phyloP scores from a whole-genome alignment of 2,797 vertebrate genomes.

The Enteromius paludinosus region DNA sequence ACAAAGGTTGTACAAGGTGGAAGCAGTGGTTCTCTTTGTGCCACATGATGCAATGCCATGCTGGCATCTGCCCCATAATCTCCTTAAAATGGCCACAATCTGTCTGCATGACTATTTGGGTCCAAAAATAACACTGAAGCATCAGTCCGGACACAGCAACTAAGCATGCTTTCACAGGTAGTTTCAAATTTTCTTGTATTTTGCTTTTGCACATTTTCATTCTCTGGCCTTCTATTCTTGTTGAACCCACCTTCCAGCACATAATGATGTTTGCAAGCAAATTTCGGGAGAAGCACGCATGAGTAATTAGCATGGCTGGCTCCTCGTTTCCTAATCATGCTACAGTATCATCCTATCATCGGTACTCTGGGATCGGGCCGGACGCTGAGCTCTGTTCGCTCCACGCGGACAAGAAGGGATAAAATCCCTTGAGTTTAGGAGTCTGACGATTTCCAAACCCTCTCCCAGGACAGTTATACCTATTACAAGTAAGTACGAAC shows the following conservation, averaged over 20 bases:
- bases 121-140: conserved; percentile 56
- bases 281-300: too few species aligned
- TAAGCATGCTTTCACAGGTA: background rate
- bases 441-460: too few species aligned
- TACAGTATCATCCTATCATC: too few species aligned
- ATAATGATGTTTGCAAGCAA: background rate
- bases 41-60: conserved; percentile 59
- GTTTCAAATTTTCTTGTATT: background rate
- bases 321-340: too few species aligned
- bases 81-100: conserved; percentile 74
- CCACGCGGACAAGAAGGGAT: too few species aligned
- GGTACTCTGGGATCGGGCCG: too few species aligned
- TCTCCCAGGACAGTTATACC: too few species aligned
- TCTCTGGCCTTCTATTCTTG: background rate
- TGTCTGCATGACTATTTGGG: conserved; percentile 61
- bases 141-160: conserved; percentile 25
- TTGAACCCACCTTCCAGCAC: background rate
- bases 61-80: conserved; percentile 73
- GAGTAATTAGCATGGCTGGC: too few species aligned
- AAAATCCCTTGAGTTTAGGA: too few species aligned
- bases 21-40: conserved; percentile 56
- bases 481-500: too few species aligned
- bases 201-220: background rate
- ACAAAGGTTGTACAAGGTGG: conserved; percentile 13
- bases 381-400: too few species aligned